Conservation (phyloP, 2,888 invertebrate species). For the Cataglyphis rosenhaueri region DNA sequence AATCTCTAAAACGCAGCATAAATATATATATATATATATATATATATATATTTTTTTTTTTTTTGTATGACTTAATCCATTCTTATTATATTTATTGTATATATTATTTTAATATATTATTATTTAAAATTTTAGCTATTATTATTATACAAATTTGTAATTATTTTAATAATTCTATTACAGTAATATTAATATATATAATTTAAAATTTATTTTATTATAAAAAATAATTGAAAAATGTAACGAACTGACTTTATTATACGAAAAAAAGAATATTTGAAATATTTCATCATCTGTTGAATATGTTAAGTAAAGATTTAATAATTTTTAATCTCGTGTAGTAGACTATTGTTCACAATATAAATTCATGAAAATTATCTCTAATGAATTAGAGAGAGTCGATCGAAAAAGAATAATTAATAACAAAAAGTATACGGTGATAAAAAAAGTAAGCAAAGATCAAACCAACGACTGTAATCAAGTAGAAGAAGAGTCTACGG, state of each 20-base stretch:
- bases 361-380: conserved; percentile 33
- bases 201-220: neutral
- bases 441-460: conserved; percentile 39
- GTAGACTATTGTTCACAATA: conserved; percentile 4
- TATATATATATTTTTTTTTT: too few species aligned
- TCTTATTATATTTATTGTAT: neutral
- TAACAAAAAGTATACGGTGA: neutral
- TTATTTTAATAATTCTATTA: neutral
- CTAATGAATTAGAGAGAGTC: neutral
- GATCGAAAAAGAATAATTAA: conserved; percentile 16
- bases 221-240: neutral
- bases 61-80: neutral
- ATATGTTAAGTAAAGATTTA: neutral
- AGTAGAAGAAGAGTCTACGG: conserved; percentile 27
- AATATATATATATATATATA: neutral
- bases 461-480: conserved; percentile 19
- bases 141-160: neutral
- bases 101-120: neutral
- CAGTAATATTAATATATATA: neutral
- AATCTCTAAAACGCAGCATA: conserved; percentile 1
- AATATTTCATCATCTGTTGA: neutral
- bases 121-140: neutral
- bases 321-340: neutral
- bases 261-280: neutral
- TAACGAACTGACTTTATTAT: neutral